Percentiles rank a stretch among this genome's conserved stretches.
Conservation (phyloP, 2,113 vertebrate genomes). For the Scalopus aquaticus region DNA sequence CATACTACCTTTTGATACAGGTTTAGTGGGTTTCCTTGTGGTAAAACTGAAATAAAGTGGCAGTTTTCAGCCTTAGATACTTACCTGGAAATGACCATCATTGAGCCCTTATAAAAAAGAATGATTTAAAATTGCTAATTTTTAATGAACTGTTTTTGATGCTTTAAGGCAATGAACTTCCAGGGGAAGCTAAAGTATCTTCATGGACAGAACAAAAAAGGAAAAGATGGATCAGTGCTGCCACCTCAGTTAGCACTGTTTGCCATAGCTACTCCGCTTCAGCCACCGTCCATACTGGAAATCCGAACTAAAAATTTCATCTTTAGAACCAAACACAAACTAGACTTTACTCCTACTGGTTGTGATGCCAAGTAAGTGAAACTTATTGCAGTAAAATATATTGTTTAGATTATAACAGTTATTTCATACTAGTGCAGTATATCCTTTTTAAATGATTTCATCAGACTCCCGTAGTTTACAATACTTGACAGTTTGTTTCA, state of each 20-base stretch:
- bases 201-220: conserved; percentile 91
- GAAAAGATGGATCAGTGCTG: conserved; percentile 85
- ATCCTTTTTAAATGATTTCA: background rate
- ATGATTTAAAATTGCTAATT: background rate
- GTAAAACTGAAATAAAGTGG: background rate
- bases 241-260: conserved; percentile 91
- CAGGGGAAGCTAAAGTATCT: conserved; percentile 91
- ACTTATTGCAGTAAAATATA: background rate
- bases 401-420: background rate
- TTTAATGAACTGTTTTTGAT: background rate
- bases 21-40: background rate
- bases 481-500: background rate
- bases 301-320: conserved; percentile 92
- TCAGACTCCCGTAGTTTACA: background rate
- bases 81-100: background rate
- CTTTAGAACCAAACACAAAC: conserved; percentile 92
- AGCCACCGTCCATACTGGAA: conserved; percentile 91
- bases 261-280: conserved; percentile 89
- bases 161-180: conserved; percentile 90
- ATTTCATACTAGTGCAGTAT: background rate
- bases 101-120: background rate
- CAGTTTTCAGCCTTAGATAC: background rate
- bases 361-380: conserved; percentile 90
- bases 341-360: conserved; percentile 91
- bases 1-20: background rate